Base-by-base conservation (phyloP, 2,797 vertebrate genomes). In the Trematomus bernacchii region DNA sequence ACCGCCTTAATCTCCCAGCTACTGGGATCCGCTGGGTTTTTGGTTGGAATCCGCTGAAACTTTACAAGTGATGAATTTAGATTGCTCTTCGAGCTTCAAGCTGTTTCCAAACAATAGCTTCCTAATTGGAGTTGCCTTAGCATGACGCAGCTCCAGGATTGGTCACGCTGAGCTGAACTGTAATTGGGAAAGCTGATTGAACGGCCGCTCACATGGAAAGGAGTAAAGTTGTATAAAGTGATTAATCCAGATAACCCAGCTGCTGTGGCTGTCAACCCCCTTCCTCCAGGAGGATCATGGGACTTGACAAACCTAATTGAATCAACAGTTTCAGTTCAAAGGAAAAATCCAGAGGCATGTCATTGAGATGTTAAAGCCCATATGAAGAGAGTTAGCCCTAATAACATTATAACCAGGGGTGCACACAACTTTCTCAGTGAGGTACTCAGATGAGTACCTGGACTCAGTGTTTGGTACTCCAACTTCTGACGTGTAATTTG, bases 151-250 rank as follows among this genome's bases (percentile, higher is more conserved):
- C 18, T 23, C n/a, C n/a, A 6, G 72, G 85, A 82, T 86, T 88
- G 69, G 89, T 85, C 86, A 90, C 74, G 66, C 87, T 61, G 62
- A 71, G 66, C 72, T 90, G 83, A 86, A 66, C 72, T 67, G 59
- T 89, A 91, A 92, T 90, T 92, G 78, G 67, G 66, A 83, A 76
- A 83, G 76, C 69, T 72, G 67, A 91, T 82, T 66, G 76, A 79
- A 69, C 9, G 12, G 44, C 59, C 19, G 15, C 55, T 74, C 48
- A 7, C 9, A 48, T 30, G 48, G 65, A 73, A 74, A 82, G 33
- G 30, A 59, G 55, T 52, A 78, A 85, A 66, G 73, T 82, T 68
- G 64, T 27, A 77, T 50, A 63, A 44, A 77, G 62, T 46, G 72
- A 86, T 67, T 71, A 77, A 78, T 75, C 58, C 46, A 67, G 62